Evolutionary conservation across 2,888 invertebrate species (phyloP), one percentile per base, ranked within the genome.

Genomic region (Amphiduros pacificus): DNA sequence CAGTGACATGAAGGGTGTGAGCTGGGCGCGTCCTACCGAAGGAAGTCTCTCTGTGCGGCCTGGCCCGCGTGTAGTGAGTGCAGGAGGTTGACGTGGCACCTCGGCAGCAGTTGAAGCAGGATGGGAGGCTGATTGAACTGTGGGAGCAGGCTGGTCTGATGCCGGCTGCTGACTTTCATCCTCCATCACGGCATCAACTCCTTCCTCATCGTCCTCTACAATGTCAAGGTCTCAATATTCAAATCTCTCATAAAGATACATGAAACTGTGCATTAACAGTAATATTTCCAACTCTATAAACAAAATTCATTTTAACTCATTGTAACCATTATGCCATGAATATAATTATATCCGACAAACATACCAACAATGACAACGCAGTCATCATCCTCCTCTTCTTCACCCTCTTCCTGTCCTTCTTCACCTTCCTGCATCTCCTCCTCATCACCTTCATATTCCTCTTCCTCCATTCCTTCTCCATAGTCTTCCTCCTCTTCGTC

Each of bases 1-100:
- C 65, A 73, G 74, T 26, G 78, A 66, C 51, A 74, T 66, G 63
- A 81, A 82, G 2, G 80, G 79, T 24, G 77, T 71, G 2, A 80
- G 72, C 60, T 78, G 78, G 55, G 74, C 27, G 20, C 56, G 14
- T 27, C 55, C 36, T 2, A 20, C 27, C 2, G 59, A 28, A 28
- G 22, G 29, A 54, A 51, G 24, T 24, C 51, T 51, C 6, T 51
- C 51, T 5, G 6, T 24, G 14, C 51, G n/a, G 6, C 51, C 51
- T 4, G 51, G 51, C 51, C 20, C 51, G 5, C 51, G 20, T 2
- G 51, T 5, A 5, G 27, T 22, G 4, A 26, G 51, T 6, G 24
- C 24, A n/a, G 44, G 4, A 20, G n/a, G 44, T 9, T n/a, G 22
- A 20, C 20, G n/a, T 44, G 44, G 44, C 6, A 44, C 44, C n/a